Base-by-base conservation (phyloP, 53 echinoderm and acorn worm genomes). In the Paracentrotus lividus region DNA sequence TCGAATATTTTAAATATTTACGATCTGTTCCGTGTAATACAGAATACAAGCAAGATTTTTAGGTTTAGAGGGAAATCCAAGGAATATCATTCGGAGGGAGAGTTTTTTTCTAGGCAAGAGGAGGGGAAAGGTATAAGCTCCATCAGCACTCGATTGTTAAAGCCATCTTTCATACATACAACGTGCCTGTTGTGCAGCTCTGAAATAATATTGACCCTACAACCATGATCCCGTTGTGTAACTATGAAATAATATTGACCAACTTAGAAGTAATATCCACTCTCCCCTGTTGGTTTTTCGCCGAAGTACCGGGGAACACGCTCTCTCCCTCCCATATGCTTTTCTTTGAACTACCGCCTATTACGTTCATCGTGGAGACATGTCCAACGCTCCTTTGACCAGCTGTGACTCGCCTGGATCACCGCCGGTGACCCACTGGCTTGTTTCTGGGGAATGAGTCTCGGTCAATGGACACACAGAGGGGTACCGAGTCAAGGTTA, bases 401-500 rank as follows among this genome's bases (percentile, higher is more conserved):
- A 72, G 72, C 72, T 72, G 72, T 72, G 72, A 72, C 72, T 38
- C 10, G 16, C 16, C 1, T 18, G 40, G 72, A 36, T 20, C 38
- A 72, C 40, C 4, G 16, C 15, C 9, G 34, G 38, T 38, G 38
- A 72, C 72, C 72, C 72, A 72, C 72, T 72, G 72, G 20, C 16
- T 72, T 72, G 72, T 40, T 40, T 40, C 72, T 72, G 40, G 72
- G 0, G 36, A 72, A 36, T 3, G 36, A 40, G 67, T 72, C 27
- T 32, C 16, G 72, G 72, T 72, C 72, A 72, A 9, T 72, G 72
- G 72, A 72, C 72, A 32, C 72, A 6, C 72, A 69, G 69, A 38
- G 69, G 69, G 69, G 34, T 34, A 38, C 18, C 69, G 36, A 69
- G 69, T 16, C 69, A 69, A 38, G 69, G 38, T 26, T 26, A 26